These are phyloP conservation scores for Patella ulyssiponensis DNA, from an alignment of 2,888 invertebrate species.

Conservation along the genomic window DNA sequence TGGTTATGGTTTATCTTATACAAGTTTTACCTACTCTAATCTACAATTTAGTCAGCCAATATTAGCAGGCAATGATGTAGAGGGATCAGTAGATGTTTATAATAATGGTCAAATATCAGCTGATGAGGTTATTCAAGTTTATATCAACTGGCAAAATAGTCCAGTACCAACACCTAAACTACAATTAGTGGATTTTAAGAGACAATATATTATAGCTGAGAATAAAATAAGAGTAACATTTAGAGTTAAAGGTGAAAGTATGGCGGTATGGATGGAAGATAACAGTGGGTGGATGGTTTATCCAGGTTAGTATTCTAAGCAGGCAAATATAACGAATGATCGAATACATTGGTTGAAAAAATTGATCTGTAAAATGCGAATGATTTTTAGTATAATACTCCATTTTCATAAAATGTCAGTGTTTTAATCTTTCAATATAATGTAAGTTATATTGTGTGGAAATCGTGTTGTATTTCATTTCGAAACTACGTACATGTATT, in stretches of 20 bases:
- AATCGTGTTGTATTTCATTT: no score
- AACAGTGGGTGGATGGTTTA: no score
- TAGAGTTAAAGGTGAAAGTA: background rate
- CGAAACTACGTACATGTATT: no score
- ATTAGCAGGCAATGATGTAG: slow-evolving; percentile 16
- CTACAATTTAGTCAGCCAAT: slow-evolving; percentile 16
- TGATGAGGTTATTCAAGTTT: slow-evolving; percentile 39
- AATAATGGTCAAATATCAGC: slow-evolving; percentile 28
- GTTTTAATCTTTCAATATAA: no score
- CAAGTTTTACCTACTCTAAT: slow-evolving; percentile 40
- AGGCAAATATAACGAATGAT: no score
- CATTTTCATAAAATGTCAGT: no score
- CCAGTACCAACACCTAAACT: slow-evolving; percentile 43
- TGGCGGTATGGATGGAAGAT: slow-evolving; percentile 3
- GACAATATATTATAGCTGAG: slow-evolving; percentile 19
- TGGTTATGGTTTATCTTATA: slow-evolving; percentile 51
- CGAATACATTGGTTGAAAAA: no score
- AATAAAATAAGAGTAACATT: background rate
- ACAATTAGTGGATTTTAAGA: slow-evolving; percentile 49
- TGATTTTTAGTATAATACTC: no score
- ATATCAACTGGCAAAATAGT: slow-evolving; percentile 47
- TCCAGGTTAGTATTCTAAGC: no score
- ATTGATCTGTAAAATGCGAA: no score
- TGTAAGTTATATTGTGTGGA: no score
- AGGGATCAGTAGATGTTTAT: slow-evolving; percentile 22